Evolutionary conservation across 2,797 vertebrate species (phyloP), one percentile per base, ranked within the genome.

Genomic region (Alca torda): DNA sequence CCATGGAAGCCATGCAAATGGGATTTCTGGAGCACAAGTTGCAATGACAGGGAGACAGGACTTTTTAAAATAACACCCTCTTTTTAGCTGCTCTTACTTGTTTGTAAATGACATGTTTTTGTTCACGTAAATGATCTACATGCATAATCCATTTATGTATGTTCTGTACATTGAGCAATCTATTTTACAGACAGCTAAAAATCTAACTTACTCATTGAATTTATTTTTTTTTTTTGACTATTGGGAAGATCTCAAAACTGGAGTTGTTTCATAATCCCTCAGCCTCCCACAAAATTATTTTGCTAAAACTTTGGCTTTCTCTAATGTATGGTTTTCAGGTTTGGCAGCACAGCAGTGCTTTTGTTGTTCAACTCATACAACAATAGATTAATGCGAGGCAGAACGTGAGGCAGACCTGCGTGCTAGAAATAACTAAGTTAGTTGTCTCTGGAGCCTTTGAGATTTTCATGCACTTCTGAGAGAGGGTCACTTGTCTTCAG

Each of bases 1-100:
- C 98, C 98, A 98, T 98, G 97, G 98, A 87, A 97, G 96, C 98
- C 91, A 96, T 97, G 97, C 98, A 98, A 98, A 98, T 98, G 98
- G 98, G 95, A 98, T 99, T 98, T 98, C 98, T 98, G 99, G 99
- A 98, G 98, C 97, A 98, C 98, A 97, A 97, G 94, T 96, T 89
- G 94, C 97, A 94, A 89, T 85, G 87, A 96, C 96, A 96, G 93
- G 90, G 95, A 97, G 95, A 97, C 91, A 87, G 95, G 96, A 94
- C 92, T 97, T 94, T 78, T 75, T 37, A 81, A 82, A 94, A 91
- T 81, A 88, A 95, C 79, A 1, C 0, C 35, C 21, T 78, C 33
- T 76, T 72, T 91, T 87, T 75, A 91, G 45, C 67, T 80, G 13
- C 25, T 89, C 31, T 86, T 84, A 53, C 60, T 93, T 92, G 72